Evolutionary conservation across 2,888 invertebrate species (phyloP), one percentile per base, ranked within the genome.

Genomic region (Cataglyphis rosenhaueri): DNA sequence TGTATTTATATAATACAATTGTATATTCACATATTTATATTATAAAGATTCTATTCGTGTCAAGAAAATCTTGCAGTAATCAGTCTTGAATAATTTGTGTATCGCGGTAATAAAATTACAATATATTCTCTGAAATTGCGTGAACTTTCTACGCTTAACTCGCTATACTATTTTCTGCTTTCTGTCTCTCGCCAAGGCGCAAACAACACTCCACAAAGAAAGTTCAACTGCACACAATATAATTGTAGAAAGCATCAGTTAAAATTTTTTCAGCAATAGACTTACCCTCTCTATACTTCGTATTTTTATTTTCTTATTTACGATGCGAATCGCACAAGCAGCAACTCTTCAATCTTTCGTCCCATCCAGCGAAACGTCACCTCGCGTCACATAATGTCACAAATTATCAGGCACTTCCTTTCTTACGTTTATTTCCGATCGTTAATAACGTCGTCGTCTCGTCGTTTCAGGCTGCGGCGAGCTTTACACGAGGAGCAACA

Each of bases 401-500:
- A 5, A 21, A 10, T 41, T 29, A 59, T 73, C 59, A 12, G 12
- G 18, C 25, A 21, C 52, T 38, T 29, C 25, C 25, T 21, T 3
- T 35, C 18, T 25, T 15, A 10, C 55, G n/a, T 62, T 2, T 15
- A 52, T 8, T 75, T 21, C 10, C 52, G 29, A 76, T 29, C 29
- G 4, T 29, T 79, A 59, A 70, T 35, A 8, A 21, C 15, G 32
- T n/a, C 35, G 35, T 35, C 35, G 35, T 35, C 64, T 82, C 9
- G 32, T 82, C 55, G 12, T 85, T 71, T 12, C 95, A 98, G 98
- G 98, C 95, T 98, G 98, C 92, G 98, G 98, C 0, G 98, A 98
- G 93, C 96, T 98, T 83, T 98, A 97, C 93, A 97, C 98, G 0
- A 96, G 98, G 57, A 97, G 98, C 41, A 98, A 98, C 93, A 96